These are phyloP conservation scores for Coilia nasus DNA, from an alignment of 2,797 vertebrate species.

Conservation along the genomic window DNA sequence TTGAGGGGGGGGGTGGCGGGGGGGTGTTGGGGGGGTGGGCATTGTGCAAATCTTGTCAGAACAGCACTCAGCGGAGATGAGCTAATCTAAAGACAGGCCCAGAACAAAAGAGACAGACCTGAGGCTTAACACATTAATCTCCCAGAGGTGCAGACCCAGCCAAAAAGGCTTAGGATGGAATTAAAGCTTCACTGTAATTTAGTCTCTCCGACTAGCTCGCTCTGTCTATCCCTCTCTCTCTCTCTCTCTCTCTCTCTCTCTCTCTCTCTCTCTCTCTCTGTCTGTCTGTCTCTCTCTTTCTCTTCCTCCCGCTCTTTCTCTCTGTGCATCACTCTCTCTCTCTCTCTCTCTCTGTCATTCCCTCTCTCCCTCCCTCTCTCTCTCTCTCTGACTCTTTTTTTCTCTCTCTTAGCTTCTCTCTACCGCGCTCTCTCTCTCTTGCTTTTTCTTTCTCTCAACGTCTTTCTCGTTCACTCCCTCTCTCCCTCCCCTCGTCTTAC, in stretches of 20 bases:
- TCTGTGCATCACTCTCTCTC: neutral
- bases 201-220: conserved; percentile 28
- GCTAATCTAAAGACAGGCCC: conserved; percentile 30
- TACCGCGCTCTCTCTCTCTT: neutral
- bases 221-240: neutral
- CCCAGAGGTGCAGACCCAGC: conserved; percentile 33
- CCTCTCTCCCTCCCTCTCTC: neutral
- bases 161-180: conserved; percentile 30
- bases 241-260: neutral
- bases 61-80: conserved; percentile 30
- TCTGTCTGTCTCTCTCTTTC: neutral
- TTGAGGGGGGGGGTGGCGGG: neutral
- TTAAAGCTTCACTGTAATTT: conserved; percentile 34
- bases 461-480: neutral
- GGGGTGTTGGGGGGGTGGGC: neutral
- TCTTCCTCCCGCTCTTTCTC: neutral
- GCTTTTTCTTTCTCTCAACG: neutral
- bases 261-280: neutral
- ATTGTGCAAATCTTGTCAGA: conserved; percentile 30
- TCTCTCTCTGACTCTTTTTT: neutral
- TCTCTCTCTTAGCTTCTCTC: neutral
- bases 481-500: no score
- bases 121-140: conserved; percentile 42
- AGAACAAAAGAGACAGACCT: conserved; percentile 44
- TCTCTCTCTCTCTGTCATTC: neutral